A percentile compares a stretch with the other conserved stretches of the same genome.
phyloP scores from a whole-genome alignment of 2,797 vertebrate species.

The Sebastes minor region DNA sequence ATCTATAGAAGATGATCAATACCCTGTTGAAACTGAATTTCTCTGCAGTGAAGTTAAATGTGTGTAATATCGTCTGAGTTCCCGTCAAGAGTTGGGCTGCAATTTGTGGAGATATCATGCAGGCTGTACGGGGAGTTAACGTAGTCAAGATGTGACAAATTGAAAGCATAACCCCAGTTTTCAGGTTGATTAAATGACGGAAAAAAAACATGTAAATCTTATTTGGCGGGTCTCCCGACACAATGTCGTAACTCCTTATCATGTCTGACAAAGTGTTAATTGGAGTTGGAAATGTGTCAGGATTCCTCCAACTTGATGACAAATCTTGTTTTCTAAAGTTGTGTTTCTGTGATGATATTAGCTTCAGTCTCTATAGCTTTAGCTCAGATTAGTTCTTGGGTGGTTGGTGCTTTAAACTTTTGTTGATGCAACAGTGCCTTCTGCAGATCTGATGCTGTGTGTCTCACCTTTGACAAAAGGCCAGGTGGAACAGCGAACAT shows the following conservation, averaged over 20 bases:
- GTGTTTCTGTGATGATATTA: neutral
- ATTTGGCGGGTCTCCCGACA: neutral
- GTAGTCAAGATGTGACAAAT: conserved; percentile 7
- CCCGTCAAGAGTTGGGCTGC: neutral
- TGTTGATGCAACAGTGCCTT: conserved; percentile 3
- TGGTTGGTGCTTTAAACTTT: neutral
- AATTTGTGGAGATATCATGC: neutral
- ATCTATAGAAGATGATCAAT: neutral
- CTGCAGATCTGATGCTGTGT: conserved; percentile 4
- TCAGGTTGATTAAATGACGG: conserved; percentile 11
- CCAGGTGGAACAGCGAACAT: conserved; percentile 12
- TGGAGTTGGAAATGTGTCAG: neutral
- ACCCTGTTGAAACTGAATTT: neutral
- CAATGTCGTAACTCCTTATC: neutral
- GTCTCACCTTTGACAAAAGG: conserved; percentile 29
- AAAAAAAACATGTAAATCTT: neutral
- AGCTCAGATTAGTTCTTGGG: neutral
- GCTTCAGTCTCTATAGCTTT: neutral
- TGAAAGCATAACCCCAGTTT: neutral
- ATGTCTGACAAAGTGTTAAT: neutral
- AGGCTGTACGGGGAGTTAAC: neutral
- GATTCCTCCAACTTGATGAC: neutral
- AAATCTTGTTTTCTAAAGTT: neutral
- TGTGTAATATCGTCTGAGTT: neutral
- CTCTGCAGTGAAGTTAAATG: neutral